Conservation (phyloP, 2,888 invertebrate species). For the Macrosiphum euphorbiae region DNA sequence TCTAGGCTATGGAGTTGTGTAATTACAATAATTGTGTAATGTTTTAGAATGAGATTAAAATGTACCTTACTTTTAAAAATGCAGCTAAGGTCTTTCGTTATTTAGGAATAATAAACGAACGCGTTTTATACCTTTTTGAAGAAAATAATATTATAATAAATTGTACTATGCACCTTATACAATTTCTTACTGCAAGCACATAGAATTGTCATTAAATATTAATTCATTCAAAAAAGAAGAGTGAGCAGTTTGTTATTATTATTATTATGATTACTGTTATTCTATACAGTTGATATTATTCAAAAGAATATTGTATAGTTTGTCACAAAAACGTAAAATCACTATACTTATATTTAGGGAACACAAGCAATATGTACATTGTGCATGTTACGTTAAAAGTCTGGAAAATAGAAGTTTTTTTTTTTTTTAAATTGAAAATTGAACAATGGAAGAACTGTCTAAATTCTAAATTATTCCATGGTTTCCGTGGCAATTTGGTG, state of each 20-base stretch:
- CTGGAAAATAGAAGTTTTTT: constrained; percentile 18
- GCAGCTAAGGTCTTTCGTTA: not conserved
- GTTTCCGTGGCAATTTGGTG: not conserved
- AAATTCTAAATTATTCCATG: not conserved
- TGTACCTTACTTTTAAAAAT: not conserved
- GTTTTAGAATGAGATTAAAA: not conserved
- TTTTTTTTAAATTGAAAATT: constrained; percentile 28
- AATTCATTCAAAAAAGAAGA: not conserved
- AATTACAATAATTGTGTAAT: not conserved
- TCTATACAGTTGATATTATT: not conserved
- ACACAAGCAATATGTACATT: not conserved
- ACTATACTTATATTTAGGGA: not conserved
- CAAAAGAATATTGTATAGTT: not conserved
- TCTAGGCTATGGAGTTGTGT: not conserved
- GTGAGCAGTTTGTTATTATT: not conserved
- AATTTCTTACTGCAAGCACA: not conserved
- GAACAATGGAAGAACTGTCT: constrained; percentile 17
- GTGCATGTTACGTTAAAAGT: not conserved
- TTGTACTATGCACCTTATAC: not conserved
- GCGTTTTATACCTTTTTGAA: not conserved
- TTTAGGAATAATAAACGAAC: not conserved
- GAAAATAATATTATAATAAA: not conserved
- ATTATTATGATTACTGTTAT: not conserved
- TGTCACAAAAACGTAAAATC: not conserved
- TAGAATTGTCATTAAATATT: not conserved